Base-by-base conservation (phyloP, 2,797 vertebrate genomes). In the Myioborus miniatus region DNA sequence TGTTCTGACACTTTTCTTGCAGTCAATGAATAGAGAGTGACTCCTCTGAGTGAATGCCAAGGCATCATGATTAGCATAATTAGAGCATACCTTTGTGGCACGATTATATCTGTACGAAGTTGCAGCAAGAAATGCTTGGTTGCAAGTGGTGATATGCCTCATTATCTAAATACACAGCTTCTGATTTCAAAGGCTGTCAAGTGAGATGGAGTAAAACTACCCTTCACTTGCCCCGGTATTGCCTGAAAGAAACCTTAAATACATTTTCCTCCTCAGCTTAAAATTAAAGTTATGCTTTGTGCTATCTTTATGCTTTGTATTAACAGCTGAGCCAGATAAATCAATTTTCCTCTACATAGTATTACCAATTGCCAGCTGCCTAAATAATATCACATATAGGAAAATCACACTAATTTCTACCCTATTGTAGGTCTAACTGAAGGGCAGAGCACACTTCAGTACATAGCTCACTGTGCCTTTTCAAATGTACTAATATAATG, bases 1-100 rank as follows among this genome's bases (percentile, higher is more conserved):
- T 98, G 95, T 96, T 97, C 98, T 97, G 97, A 96, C 96, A 93
- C 68, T 72, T 89, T 79, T 74, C 76, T 85, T 76, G 82, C 91
- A 88, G 93, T 76, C 29, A n/a, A 62, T 90, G 93, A 97, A 94
- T 93, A 77, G 32, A 83, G 92, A 97, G 90, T 59, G 95, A 94
- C 82, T 97, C 75, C 93, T 95, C 85, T 74, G 72, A 97, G 82
- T 44, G 95, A 97, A 92, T 65, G 95, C 94, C 96, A 96, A 76
- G 85, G 72, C 90, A 90, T 24, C 1, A 1, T 90, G 95, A 97
- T 98, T 97, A 96, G 78, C 96, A 87, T 97, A 97, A 97, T 97
- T 97, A 97, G 93, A 97, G 91, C 92, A 94, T 74, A 96, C 95
- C 84, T 96, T 88, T 71, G 93, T 90, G 94, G 63, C 79, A 80